Evolutionary conservation across 2,888 invertebrate species (phyloP).

Genomic region (Calliphora vomitoria): DNA sequence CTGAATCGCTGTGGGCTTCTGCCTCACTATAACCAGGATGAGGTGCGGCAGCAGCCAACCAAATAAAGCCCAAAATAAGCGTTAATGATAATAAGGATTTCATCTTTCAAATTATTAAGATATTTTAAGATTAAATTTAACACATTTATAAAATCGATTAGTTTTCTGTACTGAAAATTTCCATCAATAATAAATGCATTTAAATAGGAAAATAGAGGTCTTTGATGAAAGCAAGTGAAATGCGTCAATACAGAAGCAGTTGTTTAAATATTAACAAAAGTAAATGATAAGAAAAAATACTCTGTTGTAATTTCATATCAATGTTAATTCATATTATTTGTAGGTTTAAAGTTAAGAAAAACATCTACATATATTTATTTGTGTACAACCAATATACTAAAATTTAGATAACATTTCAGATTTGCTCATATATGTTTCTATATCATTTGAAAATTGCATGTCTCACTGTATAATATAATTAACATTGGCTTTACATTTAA

Average conservation of each 20-base stretch:
- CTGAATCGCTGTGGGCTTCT: background rate
- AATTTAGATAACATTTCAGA: no score
- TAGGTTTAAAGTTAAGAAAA: no score
- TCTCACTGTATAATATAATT: no score
- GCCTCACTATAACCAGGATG: background rate
- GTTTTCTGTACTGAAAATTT: background rate
- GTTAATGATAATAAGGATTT: constrained; percentile 1
- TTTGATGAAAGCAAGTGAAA: background rate
- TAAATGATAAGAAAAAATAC: no score
- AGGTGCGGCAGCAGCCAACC: background rate
- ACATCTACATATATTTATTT: background rate
- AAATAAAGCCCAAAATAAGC: background rate
- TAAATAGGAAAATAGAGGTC: background rate
- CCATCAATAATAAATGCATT: background rate
- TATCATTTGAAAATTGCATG: no score
- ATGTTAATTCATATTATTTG: background rate
- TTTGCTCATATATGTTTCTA: no score
- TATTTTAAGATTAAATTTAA: no score
- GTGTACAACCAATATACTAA: no score
- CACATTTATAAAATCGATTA: background rate
- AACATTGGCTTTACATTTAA: no score
- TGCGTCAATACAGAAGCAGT: background rate
- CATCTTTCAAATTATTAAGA: background rate
- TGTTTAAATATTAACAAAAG: constrained; percentile 15
- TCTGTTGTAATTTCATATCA: no score